These are phyloP conservation scores for Dynastes tityus DNA, from an alignment of 2,888 invertebrate genomes.

Conservation along the genomic window DNA sequence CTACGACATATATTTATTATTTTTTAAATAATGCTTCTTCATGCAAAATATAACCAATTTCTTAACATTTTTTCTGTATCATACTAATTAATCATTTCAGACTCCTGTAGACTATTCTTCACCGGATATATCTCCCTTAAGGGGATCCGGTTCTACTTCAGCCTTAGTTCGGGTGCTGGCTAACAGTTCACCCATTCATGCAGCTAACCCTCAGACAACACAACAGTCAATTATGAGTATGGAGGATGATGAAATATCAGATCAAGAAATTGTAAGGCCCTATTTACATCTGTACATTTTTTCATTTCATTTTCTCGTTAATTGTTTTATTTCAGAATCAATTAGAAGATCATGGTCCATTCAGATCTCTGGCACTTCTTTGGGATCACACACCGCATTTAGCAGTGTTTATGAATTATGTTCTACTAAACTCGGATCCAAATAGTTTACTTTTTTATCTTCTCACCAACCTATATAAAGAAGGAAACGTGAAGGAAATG, in stretches of 20 bases:
- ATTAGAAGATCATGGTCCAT: constrained; percentile 90
- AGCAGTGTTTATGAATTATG: constrained; percentile 95
- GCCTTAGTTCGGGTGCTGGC: constrained; percentile 58
- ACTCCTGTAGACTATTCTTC: constrained; percentile 65
- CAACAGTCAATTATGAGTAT: constrained; percentile 93
- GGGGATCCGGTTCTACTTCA: constrained; percentile 59
- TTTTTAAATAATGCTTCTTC: constrained; percentile 5
- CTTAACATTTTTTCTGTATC: constrained; percentile 20
- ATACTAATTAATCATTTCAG: constrained; percentile 46
- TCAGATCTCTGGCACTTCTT: constrained; percentile 86
- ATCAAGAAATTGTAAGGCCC: constrained; percentile 82
- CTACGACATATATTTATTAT: too few species aligned
- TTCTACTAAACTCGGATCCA: constrained; percentile 84
- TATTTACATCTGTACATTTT: background rate
- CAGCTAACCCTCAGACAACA: constrained; percentile 69
- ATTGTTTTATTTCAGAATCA: constrained; percentile 75
- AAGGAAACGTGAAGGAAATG: constrained; percentile 90
- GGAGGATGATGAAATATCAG: constrained; percentile 95
- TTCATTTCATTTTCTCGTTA: background rate
- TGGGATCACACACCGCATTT: constrained; percentile 92
- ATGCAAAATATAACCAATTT: constrained; percentile 17
- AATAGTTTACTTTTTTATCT: constrained; percentile 83
- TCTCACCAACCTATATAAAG: constrained; percentile 91
- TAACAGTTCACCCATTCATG: constrained; percentile 68
- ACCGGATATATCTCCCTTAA: constrained; percentile 65